These are phyloP conservation scores for Sylvilagus floridanus DNA, from an alignment of 2,797 vertebrate genomes.

Conservation along the genomic window DNA sequence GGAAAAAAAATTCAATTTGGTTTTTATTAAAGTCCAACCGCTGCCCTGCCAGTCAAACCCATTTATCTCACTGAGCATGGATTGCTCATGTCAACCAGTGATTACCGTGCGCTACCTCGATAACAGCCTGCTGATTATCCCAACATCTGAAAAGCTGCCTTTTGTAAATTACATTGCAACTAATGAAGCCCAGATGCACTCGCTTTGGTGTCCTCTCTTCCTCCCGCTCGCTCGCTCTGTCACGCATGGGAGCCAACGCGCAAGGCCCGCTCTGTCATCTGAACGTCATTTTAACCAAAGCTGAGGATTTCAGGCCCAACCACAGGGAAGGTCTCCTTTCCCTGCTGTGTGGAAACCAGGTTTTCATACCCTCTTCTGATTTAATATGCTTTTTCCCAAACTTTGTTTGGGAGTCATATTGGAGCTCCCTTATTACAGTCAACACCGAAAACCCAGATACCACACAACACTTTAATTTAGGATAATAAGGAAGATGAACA, in stretches of 20 bases:
- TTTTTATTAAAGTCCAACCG: slow-evolving; percentile 80
- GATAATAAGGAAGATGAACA: slow-evolving; percentile 86
- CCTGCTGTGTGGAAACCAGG: slow-evolving; percentile 75
- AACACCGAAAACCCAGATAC: slow-evolving; percentile 68
- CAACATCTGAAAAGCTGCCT: slow-evolving; percentile 83
- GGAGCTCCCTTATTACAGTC: slow-evolving; percentile 84
- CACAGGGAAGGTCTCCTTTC: slow-evolving; percentile 68
- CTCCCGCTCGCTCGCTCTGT: not conserved
- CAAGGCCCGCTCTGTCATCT: slow-evolving; percentile 74
- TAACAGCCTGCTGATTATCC: slow-evolving; percentile 87
- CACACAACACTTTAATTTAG: slow-evolving; percentile 85
- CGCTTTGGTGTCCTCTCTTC: slow-evolving; percentile 9
- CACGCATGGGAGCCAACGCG: slow-evolving; percentile 69
- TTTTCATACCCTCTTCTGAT: slow-evolving; percentile 79
- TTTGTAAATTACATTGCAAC: slow-evolving; percentile 85
- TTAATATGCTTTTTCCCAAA: slow-evolving; percentile 80
- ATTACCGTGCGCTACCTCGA: slow-evolving; percentile 79
- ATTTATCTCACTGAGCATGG: slow-evolving; percentile 77
- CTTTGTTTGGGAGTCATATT: slow-evolving; percentile 85
- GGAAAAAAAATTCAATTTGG: slow-evolving; percentile 77
- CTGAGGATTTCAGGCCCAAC: slow-evolving; percentile 76
- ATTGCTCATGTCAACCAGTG: slow-evolving; percentile 71
- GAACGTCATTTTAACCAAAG: slow-evolving; percentile 66
- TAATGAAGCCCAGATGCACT: slow-evolving; percentile 87
- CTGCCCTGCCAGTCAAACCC: slow-evolving; percentile 82